Evolutionary conservation across 2,113 vertebrate genomes (phyloP).

Genomic region (Malurus elegans): DNA sequence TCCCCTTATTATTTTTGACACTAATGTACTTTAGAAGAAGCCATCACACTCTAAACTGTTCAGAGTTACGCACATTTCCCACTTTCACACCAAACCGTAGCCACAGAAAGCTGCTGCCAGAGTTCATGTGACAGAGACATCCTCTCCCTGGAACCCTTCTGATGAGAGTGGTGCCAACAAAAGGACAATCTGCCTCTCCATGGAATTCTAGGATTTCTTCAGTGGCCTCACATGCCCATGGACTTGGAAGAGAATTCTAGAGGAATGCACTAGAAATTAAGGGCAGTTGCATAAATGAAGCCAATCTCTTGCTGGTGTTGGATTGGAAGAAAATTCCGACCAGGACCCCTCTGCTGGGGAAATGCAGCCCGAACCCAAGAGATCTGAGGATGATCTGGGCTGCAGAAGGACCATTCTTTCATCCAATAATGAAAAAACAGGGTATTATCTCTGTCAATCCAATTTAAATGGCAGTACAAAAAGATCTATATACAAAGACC

Average conservation of each 20-base stretch:
- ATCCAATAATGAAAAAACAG: not conserved
- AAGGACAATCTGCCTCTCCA: not conserved
- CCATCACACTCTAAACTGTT: fast-evolving
- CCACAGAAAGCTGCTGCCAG: fast-evolving
- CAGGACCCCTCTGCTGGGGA: not conserved
- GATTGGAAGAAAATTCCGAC: not conserved
- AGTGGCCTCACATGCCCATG: not conserved
- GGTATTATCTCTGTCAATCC: not conserved
- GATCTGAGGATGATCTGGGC: not conserved
- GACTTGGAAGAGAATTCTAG: not conserved
- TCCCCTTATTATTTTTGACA: not conserved
- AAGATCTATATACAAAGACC: not conserved
- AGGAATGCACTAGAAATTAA: not conserved
- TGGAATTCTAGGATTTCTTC: not conserved
- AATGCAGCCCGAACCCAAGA: fast-evolving
- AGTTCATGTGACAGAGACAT: fast-evolving
- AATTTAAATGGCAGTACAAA: not conserved
- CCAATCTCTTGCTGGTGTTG: not conserved
- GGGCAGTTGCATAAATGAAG: not conserved
- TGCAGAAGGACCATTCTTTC: not conserved
- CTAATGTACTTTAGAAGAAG: not conserved
- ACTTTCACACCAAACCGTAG: fast-evolving
- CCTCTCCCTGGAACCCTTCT: not conserved
- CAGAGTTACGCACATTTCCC: not conserved
- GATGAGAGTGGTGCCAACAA: fast-evolving